A percentile compares a stretch with the other conserved stretches of the same genome.
phyloP scores from a whole-genome alignment of 2,888 invertebrate genomes.

The Drosophila neonasuta region DNA sequence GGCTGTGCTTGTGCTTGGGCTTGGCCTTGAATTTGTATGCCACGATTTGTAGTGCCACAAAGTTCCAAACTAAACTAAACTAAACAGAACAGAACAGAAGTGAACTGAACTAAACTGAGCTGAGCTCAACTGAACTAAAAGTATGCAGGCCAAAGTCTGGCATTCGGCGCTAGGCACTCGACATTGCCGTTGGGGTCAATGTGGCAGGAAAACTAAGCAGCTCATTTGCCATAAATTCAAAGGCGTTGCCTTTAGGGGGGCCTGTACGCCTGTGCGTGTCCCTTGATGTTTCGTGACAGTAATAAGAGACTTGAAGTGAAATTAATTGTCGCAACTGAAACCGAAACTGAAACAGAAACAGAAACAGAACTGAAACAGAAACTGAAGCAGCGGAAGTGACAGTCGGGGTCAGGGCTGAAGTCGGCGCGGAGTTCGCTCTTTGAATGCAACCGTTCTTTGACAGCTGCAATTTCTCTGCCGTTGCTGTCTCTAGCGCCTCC shows the following conservation, averaged over 20 bases:
- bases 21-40: slow-evolving; percentile 62
- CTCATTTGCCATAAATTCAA: slow-evolving; percentile 65
- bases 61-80: slow-evolving; percentile 55
- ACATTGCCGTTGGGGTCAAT: slow-evolving; percentile 30
- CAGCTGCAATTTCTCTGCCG: slow-evolving; percentile 14
- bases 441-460: slow-evolving; percentile 25
- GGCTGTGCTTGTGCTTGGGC: slow-evolving; percentile 13
- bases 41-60: slow-evolving; percentile 51
- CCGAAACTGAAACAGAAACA: slow-evolving; percentile 30
- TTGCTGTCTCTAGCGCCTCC: background rate
- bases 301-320: slow-evolving; percentile 71
- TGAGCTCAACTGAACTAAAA: slow-evolving; percentile 32
- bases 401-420: slow-evolving; percentile 7
- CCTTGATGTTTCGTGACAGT: slow-evolving; percentile 68
- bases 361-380: slow-evolving; percentile 19
- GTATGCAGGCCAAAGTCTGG: slow-evolving; percentile 31
- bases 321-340: slow-evolving; percentile 70
- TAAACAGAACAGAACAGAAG: slow-evolving; percentile 11
- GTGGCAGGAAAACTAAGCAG: slow-evolving; percentile 48
- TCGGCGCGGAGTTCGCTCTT: slow-evolving; percentile 9
- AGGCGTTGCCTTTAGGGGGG: slow-evolving; percentile 48
- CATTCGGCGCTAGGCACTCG: slow-evolving; percentile 7
- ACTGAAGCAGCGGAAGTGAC: slow-evolving; percentile 43
- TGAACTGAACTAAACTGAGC: slow-evolving; percentile 10
- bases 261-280: slow-evolving; percentile 63